phyloP scores from a whole-genome alignment of 2,797 vertebrate species.

The Yasuhikotakia modesta region DNA sequence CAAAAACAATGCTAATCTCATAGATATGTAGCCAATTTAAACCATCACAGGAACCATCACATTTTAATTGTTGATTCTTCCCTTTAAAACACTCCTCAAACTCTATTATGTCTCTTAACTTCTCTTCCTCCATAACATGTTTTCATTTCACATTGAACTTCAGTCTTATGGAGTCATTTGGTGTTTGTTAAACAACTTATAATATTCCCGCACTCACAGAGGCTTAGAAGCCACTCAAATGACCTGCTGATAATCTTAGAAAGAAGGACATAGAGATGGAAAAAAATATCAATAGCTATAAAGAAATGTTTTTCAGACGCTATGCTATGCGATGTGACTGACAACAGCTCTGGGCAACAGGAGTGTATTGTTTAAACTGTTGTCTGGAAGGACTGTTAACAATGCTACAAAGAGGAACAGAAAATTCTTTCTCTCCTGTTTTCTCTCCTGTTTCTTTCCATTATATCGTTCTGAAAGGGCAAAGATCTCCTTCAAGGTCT shows the following conservation, averaged over 20 bases:
- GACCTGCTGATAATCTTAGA: constrained; percentile 29
- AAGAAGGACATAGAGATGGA: constrained; percentile 33
- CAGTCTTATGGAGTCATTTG: constrained; percentile 56
- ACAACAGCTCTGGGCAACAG: constrained; percentile 73
- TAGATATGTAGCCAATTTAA: constrained; percentile 54
- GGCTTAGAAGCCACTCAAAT: constrained; percentile 45
- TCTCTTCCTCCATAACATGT: constrained; percentile 38
- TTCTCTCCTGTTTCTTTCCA: constrained; percentile 54
- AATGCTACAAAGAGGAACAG: constrained; percentile 34
- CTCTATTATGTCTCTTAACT: too few relatives aligned
- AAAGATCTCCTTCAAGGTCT: constrained; percentile 71
- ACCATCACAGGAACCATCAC: constrained; percentile 51
- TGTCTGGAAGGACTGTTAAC: constrained; percentile 53
- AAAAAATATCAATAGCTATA: constrained; percentile 57
- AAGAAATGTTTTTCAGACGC: constrained; percentile 45
- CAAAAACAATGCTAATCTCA: constrained; percentile 55
- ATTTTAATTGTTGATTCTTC: constrained; percentile 61
- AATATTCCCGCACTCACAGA: constrained; percentile 43
- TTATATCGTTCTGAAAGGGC: constrained; percentile 66
- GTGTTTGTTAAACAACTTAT: constrained; percentile 55
- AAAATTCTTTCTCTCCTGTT: constrained; percentile 44
- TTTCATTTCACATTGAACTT: constrained; percentile 51
- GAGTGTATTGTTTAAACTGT: constrained; percentile 67
- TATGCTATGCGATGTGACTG: constrained; percentile 60
- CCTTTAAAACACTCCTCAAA: constrained; percentile 59